Evolutionary conservation across 1,140 invertebrate species (phyloP).

Genomic region (Tribolium castaneum): DNA sequence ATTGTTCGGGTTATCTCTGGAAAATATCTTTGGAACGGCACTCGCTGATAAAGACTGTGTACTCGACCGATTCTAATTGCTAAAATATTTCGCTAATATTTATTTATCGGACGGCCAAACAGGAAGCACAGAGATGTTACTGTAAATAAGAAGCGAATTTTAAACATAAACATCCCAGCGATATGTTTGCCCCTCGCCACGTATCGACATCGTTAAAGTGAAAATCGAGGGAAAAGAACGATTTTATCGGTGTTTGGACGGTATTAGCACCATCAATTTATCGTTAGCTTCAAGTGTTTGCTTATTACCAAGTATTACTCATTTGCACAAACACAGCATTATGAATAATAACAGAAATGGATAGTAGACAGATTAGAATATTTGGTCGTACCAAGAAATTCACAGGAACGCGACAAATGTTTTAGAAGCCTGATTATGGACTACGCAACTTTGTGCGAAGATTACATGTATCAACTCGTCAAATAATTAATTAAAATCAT

Average conservation of each 20-base stretch:
- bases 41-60: constrained; percentile 4
- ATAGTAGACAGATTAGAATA: too few relatives aligned
- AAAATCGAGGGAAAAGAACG: background rate
- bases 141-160: constrained; percentile 10
- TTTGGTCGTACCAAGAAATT: too few relatives aligned
- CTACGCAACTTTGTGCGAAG: too few relatives aligned
- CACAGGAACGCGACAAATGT: too few relatives aligned
- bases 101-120: background rate
- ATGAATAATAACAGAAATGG: background rate
- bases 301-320: background rate
- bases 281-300: background rate
- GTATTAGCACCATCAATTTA: background rate
- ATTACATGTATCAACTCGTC: too few relatives aligned
- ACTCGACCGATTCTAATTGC: background rate
- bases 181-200: background rate
- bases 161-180: constrained; percentile 6
- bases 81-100: constrained; percentile 31
- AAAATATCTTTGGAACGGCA: background rate
- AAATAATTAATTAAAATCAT: too few relatives aligned
- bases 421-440: too few relatives aligned
- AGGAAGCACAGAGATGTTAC: constrained; percentile 2
- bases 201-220: background rate
- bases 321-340: background rate
- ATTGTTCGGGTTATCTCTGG: constrained; percentile 29
- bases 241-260: background rate